phyloP scores from a whole-genome alignment of 2,888 invertebrate species.

The Nebria salina region DNA sequence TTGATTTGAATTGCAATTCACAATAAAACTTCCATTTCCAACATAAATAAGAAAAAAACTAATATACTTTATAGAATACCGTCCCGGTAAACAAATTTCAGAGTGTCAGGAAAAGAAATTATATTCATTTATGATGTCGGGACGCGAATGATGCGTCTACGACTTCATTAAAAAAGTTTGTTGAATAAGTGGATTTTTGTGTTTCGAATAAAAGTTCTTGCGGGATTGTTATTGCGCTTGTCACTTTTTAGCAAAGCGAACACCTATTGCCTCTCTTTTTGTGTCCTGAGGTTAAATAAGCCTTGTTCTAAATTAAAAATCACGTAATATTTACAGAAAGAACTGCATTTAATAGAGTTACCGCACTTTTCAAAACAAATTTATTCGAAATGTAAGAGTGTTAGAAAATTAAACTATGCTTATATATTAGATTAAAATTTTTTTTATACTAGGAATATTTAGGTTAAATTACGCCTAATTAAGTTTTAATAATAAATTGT shows the following conservation, averaged over 20 bases:
- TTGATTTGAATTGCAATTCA: no score
- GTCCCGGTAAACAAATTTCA: neutral
- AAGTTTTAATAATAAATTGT: no score
- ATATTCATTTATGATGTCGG: constrained; percentile 58
- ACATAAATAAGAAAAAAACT: neutral
- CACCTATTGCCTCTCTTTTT: neutral
- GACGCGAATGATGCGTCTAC: constrained; percentile 52
- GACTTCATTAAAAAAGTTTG: constrained; percentile 63
- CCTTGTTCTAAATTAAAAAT: no score
- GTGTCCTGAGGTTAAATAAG: no score
- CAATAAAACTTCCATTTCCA: neutral
- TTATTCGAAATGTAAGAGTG: no score
- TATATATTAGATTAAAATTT: no score
- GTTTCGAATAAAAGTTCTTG: constrained; percentile 50
- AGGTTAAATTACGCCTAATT: no score
- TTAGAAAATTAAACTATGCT: no score
- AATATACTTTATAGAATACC: neutral
- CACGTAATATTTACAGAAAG: no score
- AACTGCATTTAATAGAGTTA: no score
- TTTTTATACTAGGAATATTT: no score
- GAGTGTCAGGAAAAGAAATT: constrained; percentile 30
- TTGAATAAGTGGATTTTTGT: constrained; percentile 62
- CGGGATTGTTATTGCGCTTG: constrained; percentile 43
- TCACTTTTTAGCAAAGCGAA: constrained; percentile 42
- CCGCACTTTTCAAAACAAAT: no score